Base-by-base conservation (phyloP, 2,797 vertebrate genomes). In the Etheostoma perlongum region DNA sequence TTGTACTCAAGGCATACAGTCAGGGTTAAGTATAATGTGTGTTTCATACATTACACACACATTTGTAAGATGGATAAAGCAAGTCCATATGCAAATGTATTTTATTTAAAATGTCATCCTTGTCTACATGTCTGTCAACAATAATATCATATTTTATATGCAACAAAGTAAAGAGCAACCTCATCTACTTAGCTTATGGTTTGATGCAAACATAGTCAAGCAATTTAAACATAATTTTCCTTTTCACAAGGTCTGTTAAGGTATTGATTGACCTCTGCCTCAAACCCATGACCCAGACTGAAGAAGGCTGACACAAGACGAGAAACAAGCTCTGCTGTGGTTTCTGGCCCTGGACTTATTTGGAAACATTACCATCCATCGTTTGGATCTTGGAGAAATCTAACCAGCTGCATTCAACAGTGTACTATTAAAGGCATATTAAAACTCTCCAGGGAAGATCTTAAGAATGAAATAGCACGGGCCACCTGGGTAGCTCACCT, bases 241-340 rank as follows among this genome's bases (percentile, higher is more conserved):
- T 62, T 52, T 66, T 42, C 52, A 66, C n/a, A 6, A 52, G 30
- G 18, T 74, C 65, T 72, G 79, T 55, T 49, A 69, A 79, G 48
- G 48, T 75, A 82, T 72, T 12, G 33, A 19, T 74, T 81, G 74
- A 85, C 82, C 76, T 69, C 47, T 51, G 40, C 47, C 54, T 76
- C 62, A 46, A 85, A 78, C 51, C 40, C 19, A 3, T 75, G 74
- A 82, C 77, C 78, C 72, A 71, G 54, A 72, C 78, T 65, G 30
- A 77, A 79, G 49, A 69, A 49, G 48, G 30, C 42, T 59, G 65
- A 79, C 74, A 68, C 0, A 25, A 63, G 62, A 68, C 0, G 30
- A 63, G 62, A 72, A 51, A 68, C 61, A 57, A 14, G 42, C 55
- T 77, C 75, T 27, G 69, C 73, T 30, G 58, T 11, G 30, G 33